Evolutionary conservation across 1,140 invertebrate genomes (phyloP).

Genomic region (Rhagoletis pomonella): DNA sequence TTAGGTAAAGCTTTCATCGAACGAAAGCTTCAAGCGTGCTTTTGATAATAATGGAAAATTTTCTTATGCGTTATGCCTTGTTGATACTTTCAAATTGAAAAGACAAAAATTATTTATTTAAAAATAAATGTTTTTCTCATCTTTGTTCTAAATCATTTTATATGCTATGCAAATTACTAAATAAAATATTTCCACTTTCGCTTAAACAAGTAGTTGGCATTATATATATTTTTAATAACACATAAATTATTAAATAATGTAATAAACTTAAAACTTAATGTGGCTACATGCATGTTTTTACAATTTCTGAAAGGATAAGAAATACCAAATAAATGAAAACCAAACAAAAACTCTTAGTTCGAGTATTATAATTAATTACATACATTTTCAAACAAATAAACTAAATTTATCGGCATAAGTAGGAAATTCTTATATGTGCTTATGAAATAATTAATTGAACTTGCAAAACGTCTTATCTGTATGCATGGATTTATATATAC

Average conservation of each 20-base stretch:
- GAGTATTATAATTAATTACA: background rate
- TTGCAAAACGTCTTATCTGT: background rate
- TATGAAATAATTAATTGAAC: background rate
- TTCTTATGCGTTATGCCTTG: no score
- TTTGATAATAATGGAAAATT: no score
- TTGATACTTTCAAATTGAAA: no score
- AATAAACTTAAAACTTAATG: background rate
- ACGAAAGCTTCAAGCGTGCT: no score
- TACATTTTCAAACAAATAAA: background rate
- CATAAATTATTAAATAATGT: conserved; percentile 5
- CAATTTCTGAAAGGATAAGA: background rate
- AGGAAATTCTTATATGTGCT: conserved; percentile 33
- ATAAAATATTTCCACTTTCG: background rate
- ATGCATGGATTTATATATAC: no score
- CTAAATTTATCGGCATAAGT: conserved; percentile 37
- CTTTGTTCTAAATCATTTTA: background rate
- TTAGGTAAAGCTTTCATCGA: no score
- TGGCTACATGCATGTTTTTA: conserved; percentile 4
- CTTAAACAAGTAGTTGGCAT: conserved; percentile 3
- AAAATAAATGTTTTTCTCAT: no score
- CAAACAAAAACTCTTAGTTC: no score
- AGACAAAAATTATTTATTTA: no score
- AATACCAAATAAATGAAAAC: background rate
- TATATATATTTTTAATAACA: background rate
- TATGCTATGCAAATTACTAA: conserved; percentile 10